A percentile compares a stretch with the other conserved stretches of the same genome.
Conservation (phyloP, 2,888 invertebrate genomes). For the Oligia fasciuncula region DNA sequence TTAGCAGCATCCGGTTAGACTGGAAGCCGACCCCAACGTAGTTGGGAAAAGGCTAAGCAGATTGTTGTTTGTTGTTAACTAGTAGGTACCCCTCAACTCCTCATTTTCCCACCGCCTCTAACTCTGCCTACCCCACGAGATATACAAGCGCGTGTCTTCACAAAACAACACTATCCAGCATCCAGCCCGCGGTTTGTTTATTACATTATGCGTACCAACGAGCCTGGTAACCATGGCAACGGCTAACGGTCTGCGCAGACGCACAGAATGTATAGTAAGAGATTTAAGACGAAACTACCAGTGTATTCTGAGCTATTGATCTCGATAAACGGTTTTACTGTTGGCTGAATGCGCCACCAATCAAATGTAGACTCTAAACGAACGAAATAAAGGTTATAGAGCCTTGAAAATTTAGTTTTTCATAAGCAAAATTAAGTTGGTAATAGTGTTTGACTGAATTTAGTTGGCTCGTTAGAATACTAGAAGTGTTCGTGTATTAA, state of each 20-base stretch:
- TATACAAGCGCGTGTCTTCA: conserved; percentile 43
- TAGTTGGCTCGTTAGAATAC: conserved; percentile 51
- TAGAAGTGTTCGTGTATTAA: conserved; percentile 47
- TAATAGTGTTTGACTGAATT: conserved; percentile 56
- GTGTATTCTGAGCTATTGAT: conserved; percentile 70
- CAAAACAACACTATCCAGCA: conserved; percentile 57
- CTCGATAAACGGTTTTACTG: conserved; percentile 44
- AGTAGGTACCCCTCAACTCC: background rate
- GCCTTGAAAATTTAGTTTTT: conserved; percentile 4
- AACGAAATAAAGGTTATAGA: conserved; percentile 3
- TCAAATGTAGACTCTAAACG: conserved; percentile 32
- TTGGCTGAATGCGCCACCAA: background rate
- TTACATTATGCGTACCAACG: conserved; percentile 60
- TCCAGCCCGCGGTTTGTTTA: conserved; percentile 59
- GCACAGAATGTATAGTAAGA: conserved; percentile 70
- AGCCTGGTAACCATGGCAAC: conserved; percentile 57
- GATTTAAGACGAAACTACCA: conserved; percentile 72
- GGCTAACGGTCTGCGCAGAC: conserved; percentile 59
- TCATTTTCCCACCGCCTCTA: conserved; percentile 15
- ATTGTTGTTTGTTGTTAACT: background rate
- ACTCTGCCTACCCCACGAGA: conserved; percentile 21
- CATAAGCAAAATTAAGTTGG: conserved; percentile 23
- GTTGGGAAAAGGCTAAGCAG: too few species aligned
- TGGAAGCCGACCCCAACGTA: too few species aligned
- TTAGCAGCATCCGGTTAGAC: too few species aligned